Evolutionary conservation across 2,113 vertebrate species (phyloP).

Genomic region (Pedetes capensis): DNA sequence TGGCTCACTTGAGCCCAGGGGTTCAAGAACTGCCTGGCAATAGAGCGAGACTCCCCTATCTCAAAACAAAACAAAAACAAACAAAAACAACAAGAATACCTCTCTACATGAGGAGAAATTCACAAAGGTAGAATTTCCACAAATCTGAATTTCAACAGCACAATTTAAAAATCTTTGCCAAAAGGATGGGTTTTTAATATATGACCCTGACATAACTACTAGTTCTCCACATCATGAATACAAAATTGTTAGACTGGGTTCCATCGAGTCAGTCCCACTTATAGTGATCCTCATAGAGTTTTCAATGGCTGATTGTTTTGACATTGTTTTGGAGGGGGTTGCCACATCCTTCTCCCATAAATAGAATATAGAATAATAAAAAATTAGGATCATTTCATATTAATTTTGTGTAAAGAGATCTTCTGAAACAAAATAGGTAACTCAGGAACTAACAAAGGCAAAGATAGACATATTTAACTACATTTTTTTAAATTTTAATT

Average conservation of each 20-base stretch:
- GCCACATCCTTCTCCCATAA: not conserved
- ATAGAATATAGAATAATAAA: constrained; percentile 31
- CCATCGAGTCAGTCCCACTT: too few species aligned
- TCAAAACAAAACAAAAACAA: not conserved
- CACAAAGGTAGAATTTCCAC: not conserved
- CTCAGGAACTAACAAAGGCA: not conserved
- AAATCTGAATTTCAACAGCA: not conserved
- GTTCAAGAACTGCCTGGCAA: not conserved
- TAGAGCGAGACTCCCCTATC: not conserved
- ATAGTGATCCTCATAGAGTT: too few species aligned
- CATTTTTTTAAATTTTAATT: not conserved
- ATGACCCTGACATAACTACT: not conserved
- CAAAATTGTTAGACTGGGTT: too few species aligned
- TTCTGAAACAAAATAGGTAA: constrained; percentile 38
- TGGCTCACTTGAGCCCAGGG: not conserved
- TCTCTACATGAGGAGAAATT: not conserved
- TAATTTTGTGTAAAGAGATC: not conserved
- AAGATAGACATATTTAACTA: not conserved
- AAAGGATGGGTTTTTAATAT: not conserved
- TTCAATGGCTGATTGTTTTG: too few species aligned
- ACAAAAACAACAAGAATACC: not conserved
- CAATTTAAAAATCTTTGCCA: constrained; percentile 18
- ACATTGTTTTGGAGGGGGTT: too few species aligned
- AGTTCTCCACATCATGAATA: constrained; percentile 9
- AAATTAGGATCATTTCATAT: constrained; percentile 4